phyloP scores from a whole-genome alignment of 2,797 vertebrate species.

The Cyclopterus lumpus region DNA sequence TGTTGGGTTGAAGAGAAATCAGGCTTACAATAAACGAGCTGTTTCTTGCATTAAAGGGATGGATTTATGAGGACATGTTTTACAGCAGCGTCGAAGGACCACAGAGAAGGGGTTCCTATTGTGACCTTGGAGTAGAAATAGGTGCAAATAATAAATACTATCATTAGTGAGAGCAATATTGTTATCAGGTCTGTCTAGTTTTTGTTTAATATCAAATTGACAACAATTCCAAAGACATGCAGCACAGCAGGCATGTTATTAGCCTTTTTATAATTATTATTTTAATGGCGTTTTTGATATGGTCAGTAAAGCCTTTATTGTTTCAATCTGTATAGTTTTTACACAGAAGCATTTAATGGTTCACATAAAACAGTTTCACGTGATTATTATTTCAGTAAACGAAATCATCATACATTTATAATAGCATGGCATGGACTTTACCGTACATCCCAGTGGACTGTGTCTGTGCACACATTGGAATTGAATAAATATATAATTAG shows the following conservation, averaged over 20 bases:
- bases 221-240: not conserved
- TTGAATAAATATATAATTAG: not conserved
- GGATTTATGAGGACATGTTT: slow-evolving; percentile 62
- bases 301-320: slow-evolving; percentile 3
- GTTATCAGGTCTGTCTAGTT: not conserved
- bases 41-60: slow-evolving; percentile 56
- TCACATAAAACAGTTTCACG: slow-evolving; percentile 4
- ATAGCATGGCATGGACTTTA: not conserved
- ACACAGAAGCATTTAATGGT: slow-evolving; percentile 1
- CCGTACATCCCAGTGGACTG: not conserved
- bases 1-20: slow-evolving; percentile 60
- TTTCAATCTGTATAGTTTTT: slow-evolving; percentile 18
- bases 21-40: slow-evolving; percentile 66
- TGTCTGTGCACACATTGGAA: not conserved
- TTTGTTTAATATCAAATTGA: not conserved
- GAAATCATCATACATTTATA: not conserved
- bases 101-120: slow-evolving; percentile 60
- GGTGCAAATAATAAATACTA: not conserved
- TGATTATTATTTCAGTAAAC: slow-evolving; percentile 1
- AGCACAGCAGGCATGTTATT: slow-evolving; percentile 20
- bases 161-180: not conserved
- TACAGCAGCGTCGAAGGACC: slow-evolving; percentile 58
- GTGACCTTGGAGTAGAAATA: slow-evolving; percentile 57
- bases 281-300: slow-evolving; percentile 1
- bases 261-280: not conserved